Evolutionary conservation across 1,140 invertebrate genomes (phyloP), one percentile per base, ranked within the genome.

Genomic region (Zaprionus nigranus): DNA sequence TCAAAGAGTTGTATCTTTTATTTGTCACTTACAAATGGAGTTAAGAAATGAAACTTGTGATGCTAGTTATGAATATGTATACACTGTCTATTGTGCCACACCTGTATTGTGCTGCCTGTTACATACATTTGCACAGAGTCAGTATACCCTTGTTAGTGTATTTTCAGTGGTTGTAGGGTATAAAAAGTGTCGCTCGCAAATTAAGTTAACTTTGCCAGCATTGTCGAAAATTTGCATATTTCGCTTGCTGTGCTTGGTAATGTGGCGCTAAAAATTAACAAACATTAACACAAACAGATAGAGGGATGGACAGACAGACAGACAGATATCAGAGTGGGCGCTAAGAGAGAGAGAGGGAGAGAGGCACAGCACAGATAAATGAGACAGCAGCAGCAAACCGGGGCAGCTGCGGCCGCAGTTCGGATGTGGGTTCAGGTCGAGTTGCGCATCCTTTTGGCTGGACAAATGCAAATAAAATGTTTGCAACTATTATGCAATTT

Each of bases 401-500:
- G 20, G 34, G 15, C 22, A 46, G 40, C 40, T 17, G n/a, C n/a
- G 43, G 24, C 40, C 24, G 36, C 58, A 26, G n/a, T 40, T 17
- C 30, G 43, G 26, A 17, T 63, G 59, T 26, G 28, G n/a, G 54
- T 46, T 28, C 53, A 61, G 43, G 28, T 34, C 2, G 49, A 57
- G 60, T 12, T 28, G 28, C 49, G 24, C 24, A 36, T 51, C 46
- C 26, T 51, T 26, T 26, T 17, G 20, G 40, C 60, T 60, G 62
- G n/a, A 67, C 49, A 75, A 78, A 79, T 79, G 77, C 73, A 76
- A 79, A 79, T 79, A 79, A 79, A 79, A 76, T 76, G 66, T 79
- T 75, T 79, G 76, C 76, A 76, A 79, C 76, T 79, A 79, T 79
- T 76, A 79, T 79, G 74, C 77, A 79, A 79, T 76, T 79, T 71